Evolutionary conservation across 2,888 invertebrate genomes (phyloP).

Genomic region (Torymus auratus): DNA sequence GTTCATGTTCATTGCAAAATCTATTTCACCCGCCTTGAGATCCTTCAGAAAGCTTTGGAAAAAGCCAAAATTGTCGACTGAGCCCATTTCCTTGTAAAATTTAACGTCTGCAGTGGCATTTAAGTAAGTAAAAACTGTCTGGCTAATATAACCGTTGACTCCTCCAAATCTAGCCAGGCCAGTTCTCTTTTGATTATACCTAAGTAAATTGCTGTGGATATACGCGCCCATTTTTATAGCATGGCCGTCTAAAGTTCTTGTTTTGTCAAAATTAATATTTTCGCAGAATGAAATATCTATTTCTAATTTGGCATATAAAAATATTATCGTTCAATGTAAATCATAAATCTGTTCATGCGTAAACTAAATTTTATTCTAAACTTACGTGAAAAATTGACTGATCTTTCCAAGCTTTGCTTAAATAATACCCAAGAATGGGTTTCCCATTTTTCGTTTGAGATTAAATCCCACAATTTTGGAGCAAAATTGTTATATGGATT

Average conservation of each 20-base stretch:
- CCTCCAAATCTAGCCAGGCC: constrained; percentile 58
- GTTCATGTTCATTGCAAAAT: constrained; percentile 39
- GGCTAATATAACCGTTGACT: constrained; percentile 61
- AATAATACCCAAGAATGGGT: constrained; percentile 10
- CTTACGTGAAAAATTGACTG: constrained; percentile 7
- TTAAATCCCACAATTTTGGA: constrained; percentile 19
- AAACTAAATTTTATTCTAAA: background rate
- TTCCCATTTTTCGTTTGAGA: background rate
- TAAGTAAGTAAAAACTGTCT: constrained; percentile 57
- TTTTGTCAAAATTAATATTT: constrained; percentile 60
- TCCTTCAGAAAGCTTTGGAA: constrained; percentile 4
- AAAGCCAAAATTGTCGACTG: background rate
- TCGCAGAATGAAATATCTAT: constrained; percentile 56
- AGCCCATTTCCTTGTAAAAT: constrained; percentile 42
- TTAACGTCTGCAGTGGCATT: constrained; percentile 53
- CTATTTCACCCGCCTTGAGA: background rate
- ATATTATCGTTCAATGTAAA: background rate
- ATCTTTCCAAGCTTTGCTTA: background rate
- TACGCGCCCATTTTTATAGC: constrained; percentile 60
- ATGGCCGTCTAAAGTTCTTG: constrained; percentile 57
- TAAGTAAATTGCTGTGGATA: constrained; percentile 55
- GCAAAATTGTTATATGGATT: constrained; percentile 30
- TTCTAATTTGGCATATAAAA: background rate
- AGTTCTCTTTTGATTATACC: constrained; percentile 21
- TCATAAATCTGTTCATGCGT: background rate